Conservation (phyloP, 2,797 vertebrate species). For the Nyctalus aviator region DNA sequence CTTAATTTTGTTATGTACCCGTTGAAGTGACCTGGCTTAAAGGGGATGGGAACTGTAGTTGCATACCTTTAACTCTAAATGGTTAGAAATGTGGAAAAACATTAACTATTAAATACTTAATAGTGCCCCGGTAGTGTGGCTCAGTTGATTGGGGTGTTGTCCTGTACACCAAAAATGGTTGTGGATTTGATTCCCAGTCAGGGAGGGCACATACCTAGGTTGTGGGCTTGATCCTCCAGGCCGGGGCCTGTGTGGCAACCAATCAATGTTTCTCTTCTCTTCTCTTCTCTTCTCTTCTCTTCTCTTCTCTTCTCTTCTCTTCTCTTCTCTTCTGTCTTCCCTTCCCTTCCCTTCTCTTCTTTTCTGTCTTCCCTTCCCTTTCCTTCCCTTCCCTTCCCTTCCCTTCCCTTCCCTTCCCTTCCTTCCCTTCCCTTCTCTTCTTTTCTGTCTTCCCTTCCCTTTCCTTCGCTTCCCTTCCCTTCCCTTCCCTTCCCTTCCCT, state of each 20-base stretch:
- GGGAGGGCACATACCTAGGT: background rate
- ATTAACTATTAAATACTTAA: background rate
- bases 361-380: too few species aligned
- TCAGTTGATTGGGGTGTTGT: background rate
- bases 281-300: too few species aligned
- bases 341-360: too few species aligned
- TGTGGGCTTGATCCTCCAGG: background rate
- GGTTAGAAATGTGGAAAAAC: background rate
- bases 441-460: too few species aligned
- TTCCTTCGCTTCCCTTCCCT: too few species aligned
- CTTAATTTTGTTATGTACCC: conserved; percentile 10
- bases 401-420: too few species aligned
- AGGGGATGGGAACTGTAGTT: background rate
- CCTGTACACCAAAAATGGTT: background rate
- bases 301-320: too few species aligned
- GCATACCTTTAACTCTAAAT: background rate
- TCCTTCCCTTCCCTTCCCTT: too few species aligned
- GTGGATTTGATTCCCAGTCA: background rate
- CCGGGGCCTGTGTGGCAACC: background rate
- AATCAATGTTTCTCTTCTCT: background rate
- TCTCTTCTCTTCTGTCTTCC: too few species aligned
- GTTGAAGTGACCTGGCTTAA: background rate
- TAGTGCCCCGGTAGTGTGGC: background rate
- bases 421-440: too few species aligned
- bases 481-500: too few species aligned